Evolutionary conservation across 2,113 vertebrate species (phyloP), one percentile per base, ranked within the genome.

Genomic region (Cryptoleucopteryx plumbea): DNA sequence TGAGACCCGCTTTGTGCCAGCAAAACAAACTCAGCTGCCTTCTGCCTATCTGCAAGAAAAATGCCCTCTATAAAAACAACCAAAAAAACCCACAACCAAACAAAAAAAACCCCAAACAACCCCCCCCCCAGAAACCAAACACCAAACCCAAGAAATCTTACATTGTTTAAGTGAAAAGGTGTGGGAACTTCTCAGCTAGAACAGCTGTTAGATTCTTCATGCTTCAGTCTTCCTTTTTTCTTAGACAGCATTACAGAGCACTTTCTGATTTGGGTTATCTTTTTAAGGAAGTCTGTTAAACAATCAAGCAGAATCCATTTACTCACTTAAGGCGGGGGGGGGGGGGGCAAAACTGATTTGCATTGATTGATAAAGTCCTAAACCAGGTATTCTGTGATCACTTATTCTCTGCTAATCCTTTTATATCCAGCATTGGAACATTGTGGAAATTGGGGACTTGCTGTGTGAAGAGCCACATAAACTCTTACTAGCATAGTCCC

Each of bases 1-100:
- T 84, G 94, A 82, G 73, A 78, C 52, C 72, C 45, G 36, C 77
- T 95, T 94, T 50, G 61, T 95, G 61, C 72, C 56, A 78, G 73
- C 47, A 75, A 91, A 96, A 96, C 70, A 94, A 96, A 89, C 84
- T 52, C 65, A 55, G 61, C 86, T 93, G 84, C 81, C 29, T 96
- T 80, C 84, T 93, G 84, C 47, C 81, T 89, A 48, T 50, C 65
- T 67, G 52, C 22, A 91, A 95, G 86, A 87, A 91, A 93, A 94
- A 96, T 68, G 18, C 20, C 40, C 23, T 63, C 78, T 85, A 19
- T 5, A 43, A 48, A 70, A 68, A 53, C 17, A 63, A 48, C 22
- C 13, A 59, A 36, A 17, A 29, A 42, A 48, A n/a, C 4, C 10
- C 45, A 22, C 42, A 43, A 43, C 42, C 47, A 47, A 48, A 7